Base-by-base conservation (phyloP, 2,888 invertebrate species). In the Bimastos eiseni region DNA sequence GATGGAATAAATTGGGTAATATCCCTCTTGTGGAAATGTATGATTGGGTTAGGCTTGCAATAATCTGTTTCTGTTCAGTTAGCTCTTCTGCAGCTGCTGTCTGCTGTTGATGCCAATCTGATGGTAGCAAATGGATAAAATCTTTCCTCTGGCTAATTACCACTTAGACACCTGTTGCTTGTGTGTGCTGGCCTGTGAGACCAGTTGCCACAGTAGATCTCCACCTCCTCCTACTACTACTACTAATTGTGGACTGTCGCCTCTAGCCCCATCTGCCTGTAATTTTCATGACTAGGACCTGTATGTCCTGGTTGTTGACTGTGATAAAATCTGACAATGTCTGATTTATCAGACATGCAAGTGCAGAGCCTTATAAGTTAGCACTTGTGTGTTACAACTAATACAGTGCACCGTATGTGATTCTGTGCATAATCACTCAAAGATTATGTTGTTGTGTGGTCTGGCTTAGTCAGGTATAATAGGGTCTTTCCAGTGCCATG, bases 381-480 rank as follows among this genome's bases (percentile, higher is more conserved):
- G 70, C n/a, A 8, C 30, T n/a, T 70, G 70, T 30, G 70, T 24
- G n/a, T n/a, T n/a, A n/a, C 70, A 70, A n/a, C 30, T 15, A n/a
- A 30, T 70, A 70, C 70, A n/a, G 30, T n/a, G n/a, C 70, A 70
- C 24, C 5, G 70, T 55, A 70, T n/a, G 70, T 8, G 1, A 5
- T 70, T n/a, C 70, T 70, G n/a, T n/a, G 70, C 70, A 70, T 13
- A 70, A n/a, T 70, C 70, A 30, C 70, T n/a, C 3, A 49, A 49
- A 70, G 70, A 70, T 70, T 70, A 70, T 70, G 70, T 49, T n/a
- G 70, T 70, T 70, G 70, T n/a, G n/a, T 70, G 70, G 70, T 30
- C n/a, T 70, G 30, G 70, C n/a, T n/a, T 70, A 70, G 70, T 70
- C 70, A 70, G 70, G 70, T 70, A 70, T 70, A 70, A 70, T 70